phyloP scores from a whole-genome alignment of 2,888 invertebrate genomes.

The Iselma pallidipennis region DNA sequence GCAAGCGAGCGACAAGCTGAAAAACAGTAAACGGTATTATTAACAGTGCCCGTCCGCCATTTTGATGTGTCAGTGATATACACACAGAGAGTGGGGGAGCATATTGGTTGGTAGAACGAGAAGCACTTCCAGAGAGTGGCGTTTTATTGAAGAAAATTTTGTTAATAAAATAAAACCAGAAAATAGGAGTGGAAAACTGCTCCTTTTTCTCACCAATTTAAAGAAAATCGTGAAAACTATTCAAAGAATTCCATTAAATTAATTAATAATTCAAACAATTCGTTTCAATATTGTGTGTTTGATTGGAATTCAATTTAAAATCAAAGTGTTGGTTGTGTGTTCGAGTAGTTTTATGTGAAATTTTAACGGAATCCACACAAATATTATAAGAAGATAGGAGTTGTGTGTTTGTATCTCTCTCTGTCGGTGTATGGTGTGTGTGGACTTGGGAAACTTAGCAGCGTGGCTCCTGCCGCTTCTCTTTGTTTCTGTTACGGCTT shows the following conservation, averaged over 20 bases:
- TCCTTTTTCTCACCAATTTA: no score
- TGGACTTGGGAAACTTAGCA: conserved; percentile 43
- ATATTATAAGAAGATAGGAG: neutral
- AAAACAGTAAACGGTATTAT: conserved; percentile 43
- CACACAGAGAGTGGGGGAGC: conserved; percentile 57
- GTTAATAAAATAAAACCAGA: conserved; percentile 51
- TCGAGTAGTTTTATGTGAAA: no score
- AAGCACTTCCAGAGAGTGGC: conserved; percentile 48
- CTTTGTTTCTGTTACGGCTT: conserved; percentile 56
- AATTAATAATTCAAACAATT: no score
- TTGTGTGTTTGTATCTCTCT: conserved; percentile 9
- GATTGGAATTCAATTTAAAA: no score
- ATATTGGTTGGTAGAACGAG: conserved; percentile 32
- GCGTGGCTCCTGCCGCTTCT: conserved; percentile 57
- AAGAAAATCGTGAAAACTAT: no score
- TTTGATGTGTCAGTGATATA: conserved; percentile 51
- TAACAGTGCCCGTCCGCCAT: conserved; percentile 54
- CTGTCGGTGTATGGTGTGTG: conserved; percentile 1
- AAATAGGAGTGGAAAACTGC: conserved; percentile 51
- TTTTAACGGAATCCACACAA: no score
- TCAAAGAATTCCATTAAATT: no score
- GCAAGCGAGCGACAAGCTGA: no score
- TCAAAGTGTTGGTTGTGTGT: no score
- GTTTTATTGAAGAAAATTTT: conserved; percentile 32
- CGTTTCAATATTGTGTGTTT: no score